Base-by-base conservation (phyloP, 2,113 vertebrate species). In the Poecilia latipinna region DNA sequence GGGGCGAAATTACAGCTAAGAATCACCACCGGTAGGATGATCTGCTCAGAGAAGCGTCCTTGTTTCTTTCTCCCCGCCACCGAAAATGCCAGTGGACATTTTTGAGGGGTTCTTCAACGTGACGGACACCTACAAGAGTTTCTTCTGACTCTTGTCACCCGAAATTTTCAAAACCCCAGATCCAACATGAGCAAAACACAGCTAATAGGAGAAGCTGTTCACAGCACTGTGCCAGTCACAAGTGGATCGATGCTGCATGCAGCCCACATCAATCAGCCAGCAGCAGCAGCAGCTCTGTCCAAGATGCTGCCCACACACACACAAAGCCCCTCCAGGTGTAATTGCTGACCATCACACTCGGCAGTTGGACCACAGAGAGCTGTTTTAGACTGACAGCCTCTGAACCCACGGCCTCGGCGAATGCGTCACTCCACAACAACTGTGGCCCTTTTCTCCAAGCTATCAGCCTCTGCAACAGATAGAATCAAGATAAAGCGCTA, bases 241-340 rank as follows among this genome's bases (percentile, higher is more conserved):
- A 44, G 64, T 15, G 6, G 78, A 85, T 90, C 72, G 70, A 91
- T 88, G 69, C 31, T 70, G 80, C 72, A 70, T 57, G 48, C 70
- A 70, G 80, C 61, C 51, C 70, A 42, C 68, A 88, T 88, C 88
- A 87, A 91, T 92, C 89, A 91, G 71, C 73, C 51, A 57, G 51
- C 77, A 33, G 48, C 31, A 75, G 85, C 74, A 33, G 61, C 74
- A 39, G 61, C 65, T 68, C 74, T 69, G 78, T 88, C 80, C 61
- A 63, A 74, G 42, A 57, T 35, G 8, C 67, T 68, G 19, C 63
- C 39, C 72, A 33, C 68, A 73, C 67, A 68, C 13, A 62, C 61
- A 31, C 71, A 37, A 61, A 70, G 63, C 26, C 61, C 67, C 69
- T 71, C 37, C 3, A 64, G 74, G 80, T 73, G 66, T 77, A 84